Conservation (phyloP, 1,140 invertebrate genomes). For the Polyergus mexicanus region DNA sequence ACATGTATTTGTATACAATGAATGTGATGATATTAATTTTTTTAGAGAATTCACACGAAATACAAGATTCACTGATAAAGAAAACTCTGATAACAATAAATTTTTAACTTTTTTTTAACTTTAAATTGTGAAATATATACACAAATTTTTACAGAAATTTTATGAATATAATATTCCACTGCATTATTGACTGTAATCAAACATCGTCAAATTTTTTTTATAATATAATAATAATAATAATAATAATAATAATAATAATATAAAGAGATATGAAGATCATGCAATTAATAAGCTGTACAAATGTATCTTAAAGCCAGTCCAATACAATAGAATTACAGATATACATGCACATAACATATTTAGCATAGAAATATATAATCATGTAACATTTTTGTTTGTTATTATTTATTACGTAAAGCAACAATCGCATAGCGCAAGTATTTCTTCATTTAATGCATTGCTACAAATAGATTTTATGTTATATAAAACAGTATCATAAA, state of each 20-base stretch:
- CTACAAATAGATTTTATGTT: not conserved
- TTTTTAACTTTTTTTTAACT: not conserved
- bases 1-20: not conserved
- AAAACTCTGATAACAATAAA: not conserved
- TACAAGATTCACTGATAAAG: not conserved
- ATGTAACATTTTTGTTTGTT: constrained; percentile 6
- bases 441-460: constrained; percentile 32
- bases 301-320: not conserved
- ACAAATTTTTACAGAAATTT: not conserved
- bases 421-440: not conserved
- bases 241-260: constrained; percentile 9
- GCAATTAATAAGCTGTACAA: constrained; percentile 34
- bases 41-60: not conserved
- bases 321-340: constrained; percentile 40
- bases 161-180: not conserved
- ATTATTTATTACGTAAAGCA: constrained; percentile 13
- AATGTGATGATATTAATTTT: constrained; percentile 13
- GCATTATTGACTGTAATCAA: not conserved
- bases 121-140: not conserved
- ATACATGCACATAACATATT: constrained; percentile 35
- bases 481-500: constrained; percentile 27
- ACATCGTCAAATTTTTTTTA: constrained; percentile 14
- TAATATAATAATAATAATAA: not conserved
- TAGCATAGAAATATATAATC: constrained; percentile 26
- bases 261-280: constrained; percentile 15